Conservation (phyloP, 2,113 vertebrate species). For the Recurvirostra avosetta region DNA sequence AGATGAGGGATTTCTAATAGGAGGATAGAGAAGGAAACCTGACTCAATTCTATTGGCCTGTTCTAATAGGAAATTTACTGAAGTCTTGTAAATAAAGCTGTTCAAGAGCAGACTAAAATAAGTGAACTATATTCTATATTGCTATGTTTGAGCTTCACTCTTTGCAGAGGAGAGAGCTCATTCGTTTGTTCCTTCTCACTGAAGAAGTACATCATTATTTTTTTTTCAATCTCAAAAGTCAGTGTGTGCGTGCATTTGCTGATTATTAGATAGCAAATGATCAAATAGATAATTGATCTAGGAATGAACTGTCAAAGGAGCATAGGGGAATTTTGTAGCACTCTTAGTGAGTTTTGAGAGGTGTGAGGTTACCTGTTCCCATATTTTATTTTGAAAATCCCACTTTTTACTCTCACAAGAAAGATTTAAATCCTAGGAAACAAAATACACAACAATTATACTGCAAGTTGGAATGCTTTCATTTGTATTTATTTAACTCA, state of each 20-base stretch:
- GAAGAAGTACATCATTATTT: not conserved
- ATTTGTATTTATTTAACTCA: conserved; percentile 65
- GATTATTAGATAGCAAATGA: not conserved
- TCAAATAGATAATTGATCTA: not conserved
- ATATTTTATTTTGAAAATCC: not conserved
- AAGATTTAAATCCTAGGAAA: not conserved
- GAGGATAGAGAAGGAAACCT: not conserved
- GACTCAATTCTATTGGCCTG: not conserved
- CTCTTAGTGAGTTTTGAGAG: not conserved
- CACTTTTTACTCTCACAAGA: not conserved
- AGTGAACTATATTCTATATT: not conserved
- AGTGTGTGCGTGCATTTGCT: not conserved
- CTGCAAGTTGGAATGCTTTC: conserved; percentile 45
- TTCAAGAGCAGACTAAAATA: not conserved
- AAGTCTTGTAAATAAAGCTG: not conserved
- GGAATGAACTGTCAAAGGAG: not conserved
- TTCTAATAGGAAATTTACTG: not conserved
- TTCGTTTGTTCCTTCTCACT: not conserved
- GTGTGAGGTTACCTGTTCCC: not conserved
- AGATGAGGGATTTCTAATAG: not conserved
- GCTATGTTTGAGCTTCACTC: not conserved
- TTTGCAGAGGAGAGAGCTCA: not conserved
- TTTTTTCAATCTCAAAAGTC: not conserved
- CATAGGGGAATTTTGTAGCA: not conserved
- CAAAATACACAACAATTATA: conserved; percentile 21